A percentile compares a stretch with the other conserved stretches of the same genome.
Conservation (phyloP, 2,797 vertebrate genomes). For the Botia kubotai region DNA sequence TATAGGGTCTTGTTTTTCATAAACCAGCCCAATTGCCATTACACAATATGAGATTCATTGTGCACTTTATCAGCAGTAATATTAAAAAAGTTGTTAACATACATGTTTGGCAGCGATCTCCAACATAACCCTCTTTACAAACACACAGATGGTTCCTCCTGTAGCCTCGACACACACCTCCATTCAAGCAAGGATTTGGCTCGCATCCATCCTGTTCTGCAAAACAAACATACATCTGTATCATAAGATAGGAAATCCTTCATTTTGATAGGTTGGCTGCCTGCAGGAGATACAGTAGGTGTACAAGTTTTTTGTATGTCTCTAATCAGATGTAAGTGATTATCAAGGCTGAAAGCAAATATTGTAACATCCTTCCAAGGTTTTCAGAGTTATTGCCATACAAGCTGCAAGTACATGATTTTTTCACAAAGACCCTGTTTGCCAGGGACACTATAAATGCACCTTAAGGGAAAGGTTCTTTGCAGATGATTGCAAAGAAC, state of each 20-base stretch:
- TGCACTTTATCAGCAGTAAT: too few relatives aligned
- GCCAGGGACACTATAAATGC: neutral
- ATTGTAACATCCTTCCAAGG: neutral
- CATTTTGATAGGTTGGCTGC: slow-evolving; percentile 5
- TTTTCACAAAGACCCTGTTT: neutral
- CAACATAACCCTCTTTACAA: slow-evolving; percentile 92
- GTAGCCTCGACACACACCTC: slow-evolving; percentile 86
- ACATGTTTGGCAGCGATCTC: slow-evolving; percentile 92
- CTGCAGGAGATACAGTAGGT: slow-evolving; percentile 16
- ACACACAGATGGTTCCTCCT: slow-evolving; percentile 86
- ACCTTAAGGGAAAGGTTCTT: neutral
- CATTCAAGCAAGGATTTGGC: slow-evolving; percentile 88
- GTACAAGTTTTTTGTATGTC: slow-evolving; percentile 7
- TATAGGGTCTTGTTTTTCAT: too few relatives aligned
- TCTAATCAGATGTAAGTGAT: slow-evolving; percentile 7
- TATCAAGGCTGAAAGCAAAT: neutral
- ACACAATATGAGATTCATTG: too few relatives aligned
- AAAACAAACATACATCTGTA: slow-evolving; percentile 52
- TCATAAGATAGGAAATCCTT: slow-evolving; percentile 36
- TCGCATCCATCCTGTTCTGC: slow-evolving; percentile 89
- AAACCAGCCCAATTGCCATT: too few relatives aligned
- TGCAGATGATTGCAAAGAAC: neutral
- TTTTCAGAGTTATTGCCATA: neutral
- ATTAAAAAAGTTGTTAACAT: slow-evolving; percentile 22
- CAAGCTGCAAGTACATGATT: neutral